Base-by-base conservation (phyloP, 2,797 vertebrate species). In the Enteromius radiatus region DNA sequence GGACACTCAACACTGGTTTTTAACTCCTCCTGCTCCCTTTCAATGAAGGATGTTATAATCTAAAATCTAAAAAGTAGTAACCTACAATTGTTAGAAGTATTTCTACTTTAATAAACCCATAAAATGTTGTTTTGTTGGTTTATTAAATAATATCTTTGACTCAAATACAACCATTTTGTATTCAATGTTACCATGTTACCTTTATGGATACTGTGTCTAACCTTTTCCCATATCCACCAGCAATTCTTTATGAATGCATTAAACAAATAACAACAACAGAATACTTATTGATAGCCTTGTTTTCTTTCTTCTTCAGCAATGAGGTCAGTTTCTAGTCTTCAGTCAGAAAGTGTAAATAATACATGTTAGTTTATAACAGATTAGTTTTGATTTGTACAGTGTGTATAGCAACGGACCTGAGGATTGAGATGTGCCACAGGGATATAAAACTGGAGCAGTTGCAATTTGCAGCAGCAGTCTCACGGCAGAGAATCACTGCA, bases 341-440 rank as follows among this genome's bases (percentile, higher is more conserved):
- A 36, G 11, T 63, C 36, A 33, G 38, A 63, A 19, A 33, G 6
- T 61, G 19, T 45, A n/a, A 80, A 71, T 31, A 33, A 43, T 17
- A 41, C 26, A 47, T 21, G 1, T 3, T 45, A 74, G 69, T 49
- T 81, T 33, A 49, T 31, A 11, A 26, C n/a, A 41, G 21, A 54
- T 68, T 38, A 56, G 17, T 61, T 71, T 80, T 74, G n/a, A 41
- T 74, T 38, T 74, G 56, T 14, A 38, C 45, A 3, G 1, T 9
- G 6, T 15, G 7, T 70, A 3, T 26, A 76, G 47, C 1, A 12
- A 43, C 33, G 63, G 19, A 82, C 61, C 33, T 68, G 80, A 54
- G 71, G 71, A 82, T 76, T 76, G 63, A 65, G 19, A 41, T 76
- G 80, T 82, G 80, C 71, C 80, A 76, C 71, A 65, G 71, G 63